Evolutionary conservation across 2,888 invertebrate genomes (phyloP).

Genomic region (Julus scandinavius): DNA sequence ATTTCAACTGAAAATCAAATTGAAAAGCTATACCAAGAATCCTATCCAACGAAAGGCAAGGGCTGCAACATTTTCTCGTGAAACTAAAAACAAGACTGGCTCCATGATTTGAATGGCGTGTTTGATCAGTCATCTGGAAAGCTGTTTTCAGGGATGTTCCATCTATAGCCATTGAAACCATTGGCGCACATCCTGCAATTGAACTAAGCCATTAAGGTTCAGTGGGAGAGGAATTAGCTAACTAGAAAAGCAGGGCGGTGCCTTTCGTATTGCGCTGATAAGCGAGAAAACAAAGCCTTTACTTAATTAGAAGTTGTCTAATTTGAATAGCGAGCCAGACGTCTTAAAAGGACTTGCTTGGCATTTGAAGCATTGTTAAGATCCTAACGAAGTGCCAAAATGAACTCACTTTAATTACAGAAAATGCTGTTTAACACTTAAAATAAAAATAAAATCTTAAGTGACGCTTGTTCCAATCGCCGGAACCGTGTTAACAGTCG

Average conservation of each 20-base stretch:
- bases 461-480: background rate
- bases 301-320: background rate
- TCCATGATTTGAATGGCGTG: background rate
- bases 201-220: background rate
- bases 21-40: too few species aligned
- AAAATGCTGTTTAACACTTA: constrained; percentile 13
- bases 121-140: constrained; percentile 22
- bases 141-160: background rate
- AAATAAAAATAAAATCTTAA: background rate
- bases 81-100: too few species aligned
- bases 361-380: background rate
- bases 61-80: too few species aligned
- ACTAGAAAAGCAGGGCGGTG: constrained; percentile 18
- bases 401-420: constrained; percentile 9
- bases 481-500: background rate
- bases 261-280: constrained; percentile 11
- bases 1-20: too few species aligned
- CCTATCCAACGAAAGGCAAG: too few species aligned
- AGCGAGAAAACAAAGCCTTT: constrained; percentile 7
- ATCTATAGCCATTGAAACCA: background rate
- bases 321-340: constrained; percentile 4
- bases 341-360: background rate
- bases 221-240: constrained; percentile 2
- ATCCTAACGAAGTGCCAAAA: constrained; percentile 29
- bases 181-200: constrained; percentile 7